Base-by-base conservation (phyloP, 1,140 invertebrate species). In the Atta texana region DNA sequence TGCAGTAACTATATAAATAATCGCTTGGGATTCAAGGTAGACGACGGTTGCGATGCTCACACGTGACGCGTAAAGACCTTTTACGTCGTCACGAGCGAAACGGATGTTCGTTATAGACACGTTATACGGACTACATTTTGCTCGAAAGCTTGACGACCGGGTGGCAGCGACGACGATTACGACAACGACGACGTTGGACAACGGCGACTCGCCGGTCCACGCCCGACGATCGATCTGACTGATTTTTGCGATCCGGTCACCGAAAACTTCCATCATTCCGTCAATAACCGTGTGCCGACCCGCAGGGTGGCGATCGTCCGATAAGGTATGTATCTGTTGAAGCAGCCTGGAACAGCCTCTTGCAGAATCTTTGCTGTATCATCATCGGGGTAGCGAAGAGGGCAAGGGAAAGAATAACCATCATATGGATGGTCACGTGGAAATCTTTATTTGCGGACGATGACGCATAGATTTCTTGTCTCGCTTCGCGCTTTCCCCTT, bases 191-290 rank as follows among this genome's bases (percentile, higher is more conserved):
- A 31, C 31, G 31, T 12, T 69, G 66, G 66, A 24, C 66, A 81
- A 90, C 87, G 72, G 90, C 91, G 61, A 28, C 69, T 76, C 63
- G 77, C 74, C 66, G 66, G 16, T 69, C 66, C 39, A 72, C 66
- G 5, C 57, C 89, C 91, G 63, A 71, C 90, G 87, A 89, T 69
- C 87, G 87, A 92, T 94, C 91, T 95, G 94, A 95, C 94, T 95
- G 92, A 95, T 95, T 95, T 95, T 95, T 95, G 94, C 90, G 94
- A 94, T 94, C 91, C 92, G 92, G 95, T 95, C 91, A 93, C 91
- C 92, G 93, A 94, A 95, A 95, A 93, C 95, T 93, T 95, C 92
- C 95, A 95, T 92, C 95, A 95, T 95, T 95, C 94, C 94, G 94
- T 93, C 95, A 93, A 94, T 94, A 95, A 95, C 93, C 94, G 93